Base-by-base conservation (phyloP, 1,140 invertebrate genomes). In the Muscidifurax raptorellus region DNA sequence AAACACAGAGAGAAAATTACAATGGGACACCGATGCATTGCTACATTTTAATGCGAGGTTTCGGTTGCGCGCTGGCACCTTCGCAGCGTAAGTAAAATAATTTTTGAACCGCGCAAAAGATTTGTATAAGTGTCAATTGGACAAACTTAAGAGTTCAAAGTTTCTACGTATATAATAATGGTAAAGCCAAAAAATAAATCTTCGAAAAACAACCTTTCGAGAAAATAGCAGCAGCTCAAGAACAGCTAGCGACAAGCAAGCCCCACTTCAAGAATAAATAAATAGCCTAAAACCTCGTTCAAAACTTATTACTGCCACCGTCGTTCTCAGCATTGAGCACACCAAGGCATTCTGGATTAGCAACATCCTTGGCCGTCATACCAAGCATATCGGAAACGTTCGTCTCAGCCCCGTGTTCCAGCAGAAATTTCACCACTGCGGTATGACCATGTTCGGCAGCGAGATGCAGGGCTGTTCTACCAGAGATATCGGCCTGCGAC, bases 401-500 rank as follows among this genome's bases (percentile, higher is more conserved):
- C 0, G 76, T 30, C 72, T 93, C 90, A 13, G 91, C 93, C 3
- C 91, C 89, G 30, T 92, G 88, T 0, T 92, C 87, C 3, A 95
- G 18, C 0, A 95, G 89, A 82, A 93, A 95, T 12, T 90, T 80
- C 0, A 93, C 88, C 7, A 90, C 83, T 9, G 90, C 79, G 3
- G 59, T 36, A 7, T 92, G 90, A 22, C 94, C 92, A 84, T 94
- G 94, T 44, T 95, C 85, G 0, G 92, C 92, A 0, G 94, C 95
- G 67, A 94, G 87, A 89, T 96, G 95, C 15, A 96, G 88, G 1
- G 95, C 92, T 0, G 95, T 96, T 30, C 95, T 90, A 64, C 94
- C 95, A 0, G 94, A 94, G 12, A 93, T 87, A 90, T 96, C 95
- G 0, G 89, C 78, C 86, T 94, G 93, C 1, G 94, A 94, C 0